Percentiles rank a stretch among this genome's conserved stretches.
phyloP scores from a whole-genome alignment of 2,888 invertebrate genomes.

The Amiota communis region DNA sequence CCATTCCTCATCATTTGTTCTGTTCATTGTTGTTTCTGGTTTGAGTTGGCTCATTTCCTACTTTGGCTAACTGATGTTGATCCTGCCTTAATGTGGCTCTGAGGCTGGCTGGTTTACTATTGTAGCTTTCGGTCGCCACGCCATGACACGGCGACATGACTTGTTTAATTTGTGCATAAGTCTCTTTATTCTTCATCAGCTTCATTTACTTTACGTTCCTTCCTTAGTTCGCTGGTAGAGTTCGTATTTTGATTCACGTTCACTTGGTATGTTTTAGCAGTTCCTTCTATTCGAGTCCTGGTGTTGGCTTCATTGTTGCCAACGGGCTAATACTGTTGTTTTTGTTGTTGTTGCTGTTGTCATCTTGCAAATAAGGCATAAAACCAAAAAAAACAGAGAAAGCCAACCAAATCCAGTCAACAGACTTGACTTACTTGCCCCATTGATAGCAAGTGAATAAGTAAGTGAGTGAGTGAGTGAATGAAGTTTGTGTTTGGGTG shows the following conservation, averaged over 20 bases:
- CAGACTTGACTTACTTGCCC: no score
- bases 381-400: neutral
- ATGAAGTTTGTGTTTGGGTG: no score
- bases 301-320: slow-evolving; percentile 38
- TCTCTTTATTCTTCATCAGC: slow-evolving; percentile 33
- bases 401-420: no score
- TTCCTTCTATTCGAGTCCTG: slow-evolving; percentile 20
- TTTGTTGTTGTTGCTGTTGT: slow-evolving; percentile 26
- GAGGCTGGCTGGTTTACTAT: slow-evolving; percentile 12
- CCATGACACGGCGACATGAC: slow-evolving; percentile 41
- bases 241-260: slow-evolving; percentile 32
- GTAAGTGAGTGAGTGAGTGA: no score
- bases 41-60: slow-evolving; percentile 22
- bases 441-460: no score
- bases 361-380: slow-evolving; percentile 24
- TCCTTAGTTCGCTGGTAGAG: neutral
- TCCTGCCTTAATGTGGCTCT: neutral
- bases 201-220: slow-evolving; percentile 58
- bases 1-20: neutral
- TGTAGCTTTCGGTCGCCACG: neutral
- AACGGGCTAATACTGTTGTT: slow-evolving; percentile 38
- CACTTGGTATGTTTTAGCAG: slow-evolving; percentile 39
- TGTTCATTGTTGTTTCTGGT: neutral
- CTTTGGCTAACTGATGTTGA: neutral
- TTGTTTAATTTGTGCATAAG: slow-evolving; percentile 66